A percentile compares a stretch with the other conserved stretches of the same genome.
Evolutionary conservation across 2,113 vertebrate genomes (phyloP).

Genomic region (Poeciliopsis retropinna): DNA sequence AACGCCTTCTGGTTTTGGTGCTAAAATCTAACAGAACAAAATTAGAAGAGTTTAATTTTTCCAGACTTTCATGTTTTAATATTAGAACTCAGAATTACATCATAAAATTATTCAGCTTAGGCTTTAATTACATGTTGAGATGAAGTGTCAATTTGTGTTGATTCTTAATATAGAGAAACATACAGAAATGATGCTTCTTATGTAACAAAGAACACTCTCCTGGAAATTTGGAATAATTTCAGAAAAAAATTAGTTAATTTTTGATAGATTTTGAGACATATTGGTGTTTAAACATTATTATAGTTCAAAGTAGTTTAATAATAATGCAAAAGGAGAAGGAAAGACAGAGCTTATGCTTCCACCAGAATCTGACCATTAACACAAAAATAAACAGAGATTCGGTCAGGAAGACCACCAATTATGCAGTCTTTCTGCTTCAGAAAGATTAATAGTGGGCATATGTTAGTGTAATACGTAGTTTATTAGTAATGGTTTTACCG

Average conservation of each 20-base stretch:
- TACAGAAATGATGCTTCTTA: not conserved
- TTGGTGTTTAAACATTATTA: not conserved
- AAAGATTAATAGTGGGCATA: not conserved
- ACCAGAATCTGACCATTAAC: slow-evolving; percentile 29
- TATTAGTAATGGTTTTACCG: slow-evolving; percentile 78
- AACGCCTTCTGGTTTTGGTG: not conserved
- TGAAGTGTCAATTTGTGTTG: no score
- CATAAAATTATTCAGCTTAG: no score
- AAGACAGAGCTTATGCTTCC: slow-evolving; percentile 10
- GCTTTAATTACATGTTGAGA: no score
- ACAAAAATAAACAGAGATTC: slow-evolving; percentile 30
- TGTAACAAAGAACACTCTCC: not conserved
- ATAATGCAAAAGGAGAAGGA: slow-evolving; percentile 13
- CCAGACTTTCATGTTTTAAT: no score
- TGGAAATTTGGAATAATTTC: not conserved
- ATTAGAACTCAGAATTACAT: no score
- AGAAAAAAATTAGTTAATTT: no score
- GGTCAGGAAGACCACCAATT: slow-evolving; percentile 6
- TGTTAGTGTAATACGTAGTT: not conserved
- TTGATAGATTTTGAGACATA: no score
- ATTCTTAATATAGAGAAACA: not conserved
- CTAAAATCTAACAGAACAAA: not conserved
- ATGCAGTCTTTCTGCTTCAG: not conserved
- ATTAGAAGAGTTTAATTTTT: no score
- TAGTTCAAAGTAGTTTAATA: not conserved